Evolutionary conservation across 2,888 invertebrate genomes (phyloP).

Genomic region (Rotaria sp.): DNA sequence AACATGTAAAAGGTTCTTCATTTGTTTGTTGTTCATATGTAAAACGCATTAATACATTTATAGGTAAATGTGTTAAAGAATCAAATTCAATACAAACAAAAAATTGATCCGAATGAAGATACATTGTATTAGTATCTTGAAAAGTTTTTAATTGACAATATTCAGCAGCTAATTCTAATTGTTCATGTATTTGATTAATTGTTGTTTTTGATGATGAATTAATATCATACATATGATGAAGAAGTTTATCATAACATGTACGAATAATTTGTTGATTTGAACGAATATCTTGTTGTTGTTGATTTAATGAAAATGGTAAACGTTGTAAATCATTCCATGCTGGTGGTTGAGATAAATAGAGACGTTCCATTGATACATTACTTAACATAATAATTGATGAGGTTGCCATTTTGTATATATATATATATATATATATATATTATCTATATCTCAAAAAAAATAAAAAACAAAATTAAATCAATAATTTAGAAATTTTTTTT

Average conservation of each 20-base stretch:
- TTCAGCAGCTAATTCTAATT: slow-evolving; percentile 15
- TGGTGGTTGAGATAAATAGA: not conserved
- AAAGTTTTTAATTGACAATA: slow-evolving; percentile 12
- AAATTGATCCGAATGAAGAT: slow-evolving; percentile 11
- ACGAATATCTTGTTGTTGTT: not conserved
- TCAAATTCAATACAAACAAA: not conserved
- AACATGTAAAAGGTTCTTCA: not conserved
- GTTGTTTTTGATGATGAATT: not conserved
- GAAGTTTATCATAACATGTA: slow-evolving; percentile 1
- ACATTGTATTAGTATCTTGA: not conserved
- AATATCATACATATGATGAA: not conserved
- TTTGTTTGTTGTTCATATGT: not conserved
- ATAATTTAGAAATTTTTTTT: not conserved
- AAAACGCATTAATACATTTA: not conserved
- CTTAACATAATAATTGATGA: not conserved
- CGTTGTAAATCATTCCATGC: not conserved
- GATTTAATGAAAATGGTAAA: not conserved
- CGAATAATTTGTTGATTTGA: not conserved
- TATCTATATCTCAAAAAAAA: not conserved
- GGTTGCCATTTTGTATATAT: not conserved
- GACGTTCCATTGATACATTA: slow-evolving; percentile 11
- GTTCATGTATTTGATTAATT: not conserved
- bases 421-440: not conserved
- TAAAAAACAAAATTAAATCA: not conserved
- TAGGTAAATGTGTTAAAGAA: not conserved